phyloP scores from a whole-genome alignment of 2,113 vertebrate genomes.

The Otocyon megalotis region DNA sequence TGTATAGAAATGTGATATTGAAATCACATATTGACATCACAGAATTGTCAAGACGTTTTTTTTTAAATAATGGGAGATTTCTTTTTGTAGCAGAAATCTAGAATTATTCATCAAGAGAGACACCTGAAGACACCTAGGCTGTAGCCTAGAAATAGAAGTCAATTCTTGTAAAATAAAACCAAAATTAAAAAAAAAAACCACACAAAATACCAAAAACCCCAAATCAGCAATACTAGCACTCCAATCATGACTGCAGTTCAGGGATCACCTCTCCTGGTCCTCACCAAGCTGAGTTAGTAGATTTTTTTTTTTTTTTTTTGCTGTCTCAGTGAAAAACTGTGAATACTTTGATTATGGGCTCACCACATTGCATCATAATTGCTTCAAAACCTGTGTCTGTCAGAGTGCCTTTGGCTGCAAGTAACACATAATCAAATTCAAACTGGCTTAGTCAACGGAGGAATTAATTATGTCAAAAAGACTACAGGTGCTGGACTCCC shows the following conservation, averaged over 20 bases:
- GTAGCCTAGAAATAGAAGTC: not conserved
- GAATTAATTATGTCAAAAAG: not conserved
- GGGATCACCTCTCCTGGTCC: not conserved
- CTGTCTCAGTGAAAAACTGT: not conserved
- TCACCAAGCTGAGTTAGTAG: not conserved
- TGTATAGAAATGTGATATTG: not conserved
- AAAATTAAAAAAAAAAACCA: not conserved
- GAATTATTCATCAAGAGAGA: not conserved
- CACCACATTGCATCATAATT: not conserved
- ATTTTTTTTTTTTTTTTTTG: not conserved
- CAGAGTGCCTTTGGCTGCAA: not conserved
- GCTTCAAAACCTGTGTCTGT: not conserved
- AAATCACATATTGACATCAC: not conserved
- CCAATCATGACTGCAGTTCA: not conserved
- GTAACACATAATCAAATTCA: not conserved
- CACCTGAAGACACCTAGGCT: not conserved
- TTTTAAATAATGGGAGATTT: not conserved
- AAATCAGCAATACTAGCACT: not conserved
- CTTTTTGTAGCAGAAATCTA: slow-evolving; percentile 20
- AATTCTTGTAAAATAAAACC: not conserved
- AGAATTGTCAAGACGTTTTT: not conserved
- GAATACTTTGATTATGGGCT: not conserved
- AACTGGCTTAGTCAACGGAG: not conserved
- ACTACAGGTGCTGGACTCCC: not conserved
- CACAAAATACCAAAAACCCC: not conserved